Percentiles rank a stretch among this genome's conserved stretches.
These are phyloP conservation scores for Pseudolycoriella hygida DNA, from an alignment of 2,888 invertebrate genomes.

Conservation along the genomic window DNA sequence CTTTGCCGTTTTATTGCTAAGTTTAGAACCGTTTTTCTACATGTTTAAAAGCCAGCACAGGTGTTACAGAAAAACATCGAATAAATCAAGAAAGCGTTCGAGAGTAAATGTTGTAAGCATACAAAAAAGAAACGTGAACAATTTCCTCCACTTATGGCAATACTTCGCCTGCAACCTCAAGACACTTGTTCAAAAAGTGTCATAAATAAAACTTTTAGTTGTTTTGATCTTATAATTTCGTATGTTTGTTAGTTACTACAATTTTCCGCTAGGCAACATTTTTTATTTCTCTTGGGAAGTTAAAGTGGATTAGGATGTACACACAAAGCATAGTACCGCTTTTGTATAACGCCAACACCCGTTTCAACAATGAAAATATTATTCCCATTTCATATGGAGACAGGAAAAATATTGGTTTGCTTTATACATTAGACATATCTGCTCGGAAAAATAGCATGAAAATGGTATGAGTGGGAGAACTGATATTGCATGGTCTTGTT, in stretches of 20 bases:
- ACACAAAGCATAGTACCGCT: too few relatives aligned
- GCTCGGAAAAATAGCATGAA: too few relatives aligned
- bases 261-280: slow-evolving; percentile 1
- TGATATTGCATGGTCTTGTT: too few relatives aligned
- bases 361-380: too few relatives aligned
- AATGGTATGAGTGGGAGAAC: too few relatives aligned
- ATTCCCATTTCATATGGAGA: too few relatives aligned
- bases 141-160: slow-evolving; percentile 1
- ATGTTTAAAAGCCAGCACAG: not conserved
- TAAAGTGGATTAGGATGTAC: slow-evolving; percentile 3
- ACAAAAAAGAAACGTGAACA: not conserved
- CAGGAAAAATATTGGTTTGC: too few relatives aligned
- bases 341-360: too few relatives aligned
- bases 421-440: too few relatives aligned
- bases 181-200: slow-evolving; percentile 5
- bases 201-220: slow-evolving; percentile 4
- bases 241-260: not conserved
- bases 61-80: not conserved
- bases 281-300: slow-evolving; percentile 4
- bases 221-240: slow-evolving; percentile 2
- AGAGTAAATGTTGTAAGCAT: not conserved
- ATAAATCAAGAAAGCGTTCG: not conserved
- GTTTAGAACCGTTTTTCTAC: not conserved
- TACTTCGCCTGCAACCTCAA: slow-evolving; percentile 2
- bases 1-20: too few relatives aligned